Conservation (phyloP, 2,113 vertebrate species). For the Podilymbus podiceps region DNA sequence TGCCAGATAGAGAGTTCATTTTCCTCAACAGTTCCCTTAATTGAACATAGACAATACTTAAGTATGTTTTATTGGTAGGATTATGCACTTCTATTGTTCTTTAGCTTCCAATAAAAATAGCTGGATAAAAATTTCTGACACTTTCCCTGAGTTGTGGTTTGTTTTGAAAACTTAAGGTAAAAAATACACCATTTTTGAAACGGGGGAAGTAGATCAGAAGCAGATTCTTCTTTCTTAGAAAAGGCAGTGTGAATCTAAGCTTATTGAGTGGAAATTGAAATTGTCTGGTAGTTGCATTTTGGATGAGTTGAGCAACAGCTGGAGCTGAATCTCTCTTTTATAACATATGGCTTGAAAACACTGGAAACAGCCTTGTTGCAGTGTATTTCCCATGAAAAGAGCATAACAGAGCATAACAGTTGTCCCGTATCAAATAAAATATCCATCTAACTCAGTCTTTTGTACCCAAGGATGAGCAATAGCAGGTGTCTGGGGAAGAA, state of each 20-base stretch:
- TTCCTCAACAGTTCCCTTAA: neutral
- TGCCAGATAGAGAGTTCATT: neutral
- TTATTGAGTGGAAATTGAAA: neutral
- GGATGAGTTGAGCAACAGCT: conserved; percentile 2
- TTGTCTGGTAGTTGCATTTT: neutral
- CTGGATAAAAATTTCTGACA: neutral
- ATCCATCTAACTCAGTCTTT: neutral
- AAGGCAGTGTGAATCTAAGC: neutral
- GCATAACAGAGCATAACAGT: neutral
- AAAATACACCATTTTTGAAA: neutral
- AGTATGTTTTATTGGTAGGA: neutral
- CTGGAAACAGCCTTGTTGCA: neutral
- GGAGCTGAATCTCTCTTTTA: neutral
- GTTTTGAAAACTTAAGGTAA: neutral
- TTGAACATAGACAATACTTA: neutral
- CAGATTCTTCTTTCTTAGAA: neutral
- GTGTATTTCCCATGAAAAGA: neutral
- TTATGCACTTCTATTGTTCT: neutral
- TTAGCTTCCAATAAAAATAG: neutral
- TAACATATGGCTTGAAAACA: neutral
- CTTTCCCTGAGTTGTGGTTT: neutral
- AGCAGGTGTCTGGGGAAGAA: neutral
- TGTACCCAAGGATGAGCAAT: neutral
- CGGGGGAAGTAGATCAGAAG: neutral
- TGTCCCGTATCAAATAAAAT: neutral